Evolutionary conservation across 2,797 vertebrate genomes (phyloP).

Genomic region (Peromyscus attwateri): DNA sequence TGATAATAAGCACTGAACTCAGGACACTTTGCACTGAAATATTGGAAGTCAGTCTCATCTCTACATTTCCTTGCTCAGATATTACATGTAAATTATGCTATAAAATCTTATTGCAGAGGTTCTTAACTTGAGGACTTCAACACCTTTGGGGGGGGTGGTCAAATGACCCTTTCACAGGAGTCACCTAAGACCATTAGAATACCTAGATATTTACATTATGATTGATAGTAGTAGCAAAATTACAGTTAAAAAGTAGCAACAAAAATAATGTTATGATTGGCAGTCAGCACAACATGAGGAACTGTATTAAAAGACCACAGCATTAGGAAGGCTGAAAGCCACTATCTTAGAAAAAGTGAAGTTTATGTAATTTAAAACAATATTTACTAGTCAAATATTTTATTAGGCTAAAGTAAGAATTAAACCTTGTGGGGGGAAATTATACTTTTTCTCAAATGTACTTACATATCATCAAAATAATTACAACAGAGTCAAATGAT

Average conservation of each 20-base stretch:
- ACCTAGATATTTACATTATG: background rate
- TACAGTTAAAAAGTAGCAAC: background rate
- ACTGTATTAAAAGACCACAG: background rate
- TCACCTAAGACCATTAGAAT: background rate
- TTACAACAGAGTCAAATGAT: constrained; percentile 12
- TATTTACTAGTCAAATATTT: background rate
- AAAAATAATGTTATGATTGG: background rate
- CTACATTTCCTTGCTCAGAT: background rate
- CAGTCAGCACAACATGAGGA: background rate
- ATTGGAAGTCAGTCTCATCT: background rate
- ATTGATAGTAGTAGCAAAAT: background rate
- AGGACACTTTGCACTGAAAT: background rate
- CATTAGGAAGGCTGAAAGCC: too few species aligned
- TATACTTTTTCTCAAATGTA: background rate
- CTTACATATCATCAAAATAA: background rate
- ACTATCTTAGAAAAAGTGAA: background rate
- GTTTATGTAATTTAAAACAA: background rate
- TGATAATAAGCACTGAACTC: background rate
- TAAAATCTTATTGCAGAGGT: background rate
- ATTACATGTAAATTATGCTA: background rate
- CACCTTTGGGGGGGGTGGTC: background rate
- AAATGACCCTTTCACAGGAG: background rate
- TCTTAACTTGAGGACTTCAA: background rate
- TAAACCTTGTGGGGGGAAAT: background rate
- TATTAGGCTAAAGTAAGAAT: background rate